These are phyloP conservation scores for Fragum sueziense DNA, from an alignment of 2,888 invertebrate species.

Conservation along the genomic window DNA sequence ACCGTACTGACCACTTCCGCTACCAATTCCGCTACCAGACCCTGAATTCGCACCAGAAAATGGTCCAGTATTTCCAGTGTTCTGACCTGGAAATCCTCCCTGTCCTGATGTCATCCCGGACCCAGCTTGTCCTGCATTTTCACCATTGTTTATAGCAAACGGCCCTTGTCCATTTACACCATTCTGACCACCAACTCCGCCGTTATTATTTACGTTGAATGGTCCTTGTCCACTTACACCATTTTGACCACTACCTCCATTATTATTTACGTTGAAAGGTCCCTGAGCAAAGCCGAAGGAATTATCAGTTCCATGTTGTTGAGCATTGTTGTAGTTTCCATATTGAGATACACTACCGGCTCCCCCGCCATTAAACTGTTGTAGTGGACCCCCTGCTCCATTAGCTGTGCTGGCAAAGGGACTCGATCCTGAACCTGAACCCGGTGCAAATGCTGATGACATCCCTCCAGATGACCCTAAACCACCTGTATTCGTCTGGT, in stretches of 20 bases:
- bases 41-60: background rate
- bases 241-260: background rate
- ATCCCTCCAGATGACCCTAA: background rate
- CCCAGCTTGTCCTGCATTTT: background rate
- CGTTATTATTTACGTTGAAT: background rate
- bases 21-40: slow-evolving; percentile 6
- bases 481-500: background rate
- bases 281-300: background rate
- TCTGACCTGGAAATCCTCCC: background rate
- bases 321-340: slow-evolving; percentile 12
- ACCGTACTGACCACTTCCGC: slow-evolving; percentile 1
- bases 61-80: background rate
- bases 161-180: slow-evolving; percentile 9
- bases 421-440: background rate
- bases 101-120: background rate
- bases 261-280: background rate
- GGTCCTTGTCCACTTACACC: slow-evolving; percentile 10
- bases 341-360: slow-evolving; percentile 16
- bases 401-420: background rate
- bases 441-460: background rate
- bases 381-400: slow-evolving; percentile 3
- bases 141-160: background rate
- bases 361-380: slow-evolving; percentile 18
- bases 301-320: background rate
- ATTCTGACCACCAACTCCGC: background rate